Percentiles rank a stretch among this genome's conserved stretches.
Conservation (phyloP, 2,113 vertebrate species). For the Rhinogobius similis region DNA sequence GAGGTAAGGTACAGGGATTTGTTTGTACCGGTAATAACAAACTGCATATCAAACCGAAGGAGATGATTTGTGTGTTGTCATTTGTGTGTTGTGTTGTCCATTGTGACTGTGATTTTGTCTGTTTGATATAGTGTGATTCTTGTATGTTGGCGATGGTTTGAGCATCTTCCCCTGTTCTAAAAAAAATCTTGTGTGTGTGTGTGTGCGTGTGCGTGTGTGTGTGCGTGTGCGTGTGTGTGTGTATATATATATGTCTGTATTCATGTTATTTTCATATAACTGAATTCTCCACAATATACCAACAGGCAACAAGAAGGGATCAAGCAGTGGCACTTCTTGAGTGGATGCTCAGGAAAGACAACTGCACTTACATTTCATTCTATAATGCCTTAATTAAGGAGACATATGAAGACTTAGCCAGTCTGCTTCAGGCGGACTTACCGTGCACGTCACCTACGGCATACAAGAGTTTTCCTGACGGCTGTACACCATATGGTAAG, state of each 20-base stretch:
- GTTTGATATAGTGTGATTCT: too few relatives aligned
- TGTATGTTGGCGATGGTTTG: too few relatives aligned
- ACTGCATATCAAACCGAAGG: too few relatives aligned
- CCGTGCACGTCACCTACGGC: conserved; percentile 70
- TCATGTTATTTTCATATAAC: background rate
- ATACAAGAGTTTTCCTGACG: conserved; percentile 72
- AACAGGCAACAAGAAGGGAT: conserved; percentile 82
- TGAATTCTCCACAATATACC: background rate
- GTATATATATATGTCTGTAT: background rate
- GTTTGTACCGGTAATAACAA: too few relatives aligned
- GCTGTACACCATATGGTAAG: conserved; percentile 83
- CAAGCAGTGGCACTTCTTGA: conserved; percentile 85
- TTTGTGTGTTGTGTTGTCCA: too few relatives aligned
- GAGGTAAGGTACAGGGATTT: too few relatives aligned
- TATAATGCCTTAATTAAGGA: conserved; percentile 92
- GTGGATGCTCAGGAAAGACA: conserved; percentile 87
- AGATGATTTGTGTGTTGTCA: too few relatives aligned
- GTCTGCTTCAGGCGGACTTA: conserved; percentile 79
- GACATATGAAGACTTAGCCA: conserved; percentile 88
- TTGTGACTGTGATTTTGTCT: too few relatives aligned
- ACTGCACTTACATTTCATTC: conserved; percentile 89
- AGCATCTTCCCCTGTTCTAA: too few relatives aligned
- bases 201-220: too few relatives aligned
- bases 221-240: too few relatives aligned
- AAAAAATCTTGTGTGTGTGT: too few relatives aligned